Evolutionary conservation across 1,140 invertebrate genomes (phyloP).

Genomic region (Chrysoperla carnea): DNA sequence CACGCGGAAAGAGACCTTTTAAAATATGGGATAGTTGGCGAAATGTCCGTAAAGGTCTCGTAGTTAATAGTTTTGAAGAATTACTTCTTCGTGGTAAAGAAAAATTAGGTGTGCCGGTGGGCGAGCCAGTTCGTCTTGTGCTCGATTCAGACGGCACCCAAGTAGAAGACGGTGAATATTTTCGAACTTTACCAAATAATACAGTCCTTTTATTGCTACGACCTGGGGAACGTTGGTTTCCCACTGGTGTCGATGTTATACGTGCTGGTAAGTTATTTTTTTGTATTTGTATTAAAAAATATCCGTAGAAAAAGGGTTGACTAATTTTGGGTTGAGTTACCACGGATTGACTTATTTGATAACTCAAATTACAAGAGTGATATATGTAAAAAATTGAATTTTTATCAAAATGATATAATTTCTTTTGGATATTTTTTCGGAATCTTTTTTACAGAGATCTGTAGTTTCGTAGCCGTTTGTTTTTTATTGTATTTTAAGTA

Average conservation of each 20-base stretch:
- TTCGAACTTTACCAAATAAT: slow-evolving; percentile 77
- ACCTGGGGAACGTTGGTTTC: slow-evolving; percentile 79
- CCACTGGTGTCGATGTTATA: slow-evolving; percentile 79
- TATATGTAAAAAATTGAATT: no score
- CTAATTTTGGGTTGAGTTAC: no score
- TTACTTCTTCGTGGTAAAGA: slow-evolving; percentile 82
- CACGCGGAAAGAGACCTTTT: slow-evolving; percentile 87
- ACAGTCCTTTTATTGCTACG: slow-evolving; percentile 75
- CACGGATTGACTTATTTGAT: no score
- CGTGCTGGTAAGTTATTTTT: slow-evolving; percentile 51
- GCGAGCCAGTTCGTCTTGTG: slow-evolving; percentile 70
- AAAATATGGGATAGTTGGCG: slow-evolving; percentile 95
- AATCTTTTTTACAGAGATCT: no score
- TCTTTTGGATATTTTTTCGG: no score
- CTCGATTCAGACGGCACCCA: slow-evolving; percentile 88
- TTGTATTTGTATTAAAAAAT: not conserved
- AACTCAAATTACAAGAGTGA: no score
- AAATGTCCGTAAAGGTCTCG: slow-evolving; percentile 81
- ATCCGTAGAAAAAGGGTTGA: no score
- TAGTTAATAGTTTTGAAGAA: slow-evolving; percentile 82
- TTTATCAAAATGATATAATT: no score
- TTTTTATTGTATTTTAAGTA: no score
- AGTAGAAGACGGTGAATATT: slow-evolving; percentile 88
- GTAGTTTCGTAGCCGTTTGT: no score
- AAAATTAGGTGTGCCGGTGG: slow-evolving; percentile 68